These are phyloP conservation scores for Diplosoma virens DNA, from an alignment of 23 tunicate genomes.

Conservation along the genomic window DNA sequence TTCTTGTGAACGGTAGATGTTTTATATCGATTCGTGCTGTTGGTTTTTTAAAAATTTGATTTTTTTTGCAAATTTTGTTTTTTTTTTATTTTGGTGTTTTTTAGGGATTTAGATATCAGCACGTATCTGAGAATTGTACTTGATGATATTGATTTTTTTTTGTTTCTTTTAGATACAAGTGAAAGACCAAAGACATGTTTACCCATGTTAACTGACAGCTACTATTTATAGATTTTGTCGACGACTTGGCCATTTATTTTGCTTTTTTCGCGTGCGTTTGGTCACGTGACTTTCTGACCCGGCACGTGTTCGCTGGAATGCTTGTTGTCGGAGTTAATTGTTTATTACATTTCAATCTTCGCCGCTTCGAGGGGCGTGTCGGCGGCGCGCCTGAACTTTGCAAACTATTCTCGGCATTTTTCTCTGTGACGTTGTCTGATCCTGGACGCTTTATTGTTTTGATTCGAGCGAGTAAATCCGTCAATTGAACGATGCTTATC, in stretches of 20 bases:
- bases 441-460: slow-evolving; percentile 5
- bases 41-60: too few relatives aligned
- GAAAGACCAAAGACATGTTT: background rate
- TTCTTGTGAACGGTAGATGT: too few relatives aligned
- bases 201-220: background rate
- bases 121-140: too few relatives aligned
- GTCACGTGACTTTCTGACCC: slow-evolving; percentile 7
- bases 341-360: slow-evolving; percentile 3
- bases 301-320: slow-evolving; percentile 37
- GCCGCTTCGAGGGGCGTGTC: background rate
- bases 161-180: too few relatives aligned
- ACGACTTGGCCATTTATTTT: slow-evolving; percentile 28
- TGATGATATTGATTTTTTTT: too few relatives aligned
- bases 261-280: slow-evolving; percentile 10
- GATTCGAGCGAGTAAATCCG: too few relatives aligned
- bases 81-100: too few relatives aligned
- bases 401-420: slow-evolving; percentile 8
- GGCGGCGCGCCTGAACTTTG: background rate
- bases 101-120: too few relatives aligned
- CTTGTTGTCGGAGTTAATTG: background rate
- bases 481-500: too few relatives aligned
- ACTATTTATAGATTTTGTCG: slow-evolving; percentile 9
- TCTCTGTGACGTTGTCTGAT: background rate
- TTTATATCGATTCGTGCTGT: too few relatives aligned
- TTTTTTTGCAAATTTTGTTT: too few relatives aligned